Evolutionary conservation across 2,888 invertebrate species (phyloP).

Genomic region (Luperina testacea): DNA sequence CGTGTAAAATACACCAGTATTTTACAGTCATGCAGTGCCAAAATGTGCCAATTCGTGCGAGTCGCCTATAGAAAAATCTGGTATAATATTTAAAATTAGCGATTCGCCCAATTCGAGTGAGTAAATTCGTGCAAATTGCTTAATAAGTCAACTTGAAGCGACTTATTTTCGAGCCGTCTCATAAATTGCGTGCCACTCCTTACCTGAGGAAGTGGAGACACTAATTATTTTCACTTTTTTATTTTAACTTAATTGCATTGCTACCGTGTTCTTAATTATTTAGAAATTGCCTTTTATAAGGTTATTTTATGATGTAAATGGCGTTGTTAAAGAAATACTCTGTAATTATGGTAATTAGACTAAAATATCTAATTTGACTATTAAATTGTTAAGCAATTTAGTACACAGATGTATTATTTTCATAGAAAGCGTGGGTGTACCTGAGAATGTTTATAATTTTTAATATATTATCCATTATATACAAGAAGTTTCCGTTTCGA

Average conservation of each 20-base stretch:
- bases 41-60: background rate
- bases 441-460: background rate
- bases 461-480: background rate
- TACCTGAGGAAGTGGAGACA: conserved; percentile 53
- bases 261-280: conserved; percentile 37
- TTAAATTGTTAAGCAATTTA: background rate
- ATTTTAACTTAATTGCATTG: conserved; percentile 63
- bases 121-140: background rate
- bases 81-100: background rate
- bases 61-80: background rate
- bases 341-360: conserved; percentile 30
- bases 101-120: too few species aligned
- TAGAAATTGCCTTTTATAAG: background rate
- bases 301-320: conserved; percentile 10
- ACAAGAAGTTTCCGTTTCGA: background rate
- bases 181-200: conserved; percentile 57
- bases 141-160: background rate
- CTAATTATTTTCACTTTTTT: conserved; percentile 62
- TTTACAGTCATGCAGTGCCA: background rate
- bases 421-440: background rate
- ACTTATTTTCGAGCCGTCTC: conserved; percentile 47
- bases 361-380: background rate
- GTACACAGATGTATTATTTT: background rate
- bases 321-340: conserved; percentile 27
- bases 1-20: too few species aligned